These are phyloP conservation scores for Drosophila phalerata DNA, from an alignment of 2,888 invertebrate genomes.

Conservation along the genomic window DNA sequence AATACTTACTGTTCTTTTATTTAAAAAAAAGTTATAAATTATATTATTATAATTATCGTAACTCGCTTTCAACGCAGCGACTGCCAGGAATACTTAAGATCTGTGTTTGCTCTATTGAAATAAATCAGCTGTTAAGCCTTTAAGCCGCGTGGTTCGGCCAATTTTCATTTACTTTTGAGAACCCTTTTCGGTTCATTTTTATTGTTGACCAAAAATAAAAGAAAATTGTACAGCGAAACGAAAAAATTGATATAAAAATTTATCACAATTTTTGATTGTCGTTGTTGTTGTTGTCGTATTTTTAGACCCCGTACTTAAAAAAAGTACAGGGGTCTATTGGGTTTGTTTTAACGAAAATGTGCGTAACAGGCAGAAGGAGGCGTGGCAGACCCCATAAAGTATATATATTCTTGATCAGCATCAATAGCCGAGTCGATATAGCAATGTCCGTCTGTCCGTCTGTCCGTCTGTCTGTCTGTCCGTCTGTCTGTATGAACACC, in stretches of 20 bases:
- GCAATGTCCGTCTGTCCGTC: no score
- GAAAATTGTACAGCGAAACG: constrained; percentile 34
- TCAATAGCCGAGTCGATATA: no score
- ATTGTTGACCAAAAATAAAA: constrained; percentile 28
- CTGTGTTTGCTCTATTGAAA: constrained; percentile 1
- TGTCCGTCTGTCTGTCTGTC: no score
- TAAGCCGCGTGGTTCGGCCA: constrained; percentile 17
- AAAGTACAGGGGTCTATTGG: no score
- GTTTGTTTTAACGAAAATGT: no score
- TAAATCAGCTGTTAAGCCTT: constrained; percentile 28
- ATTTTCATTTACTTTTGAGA: constrained; percentile 34
- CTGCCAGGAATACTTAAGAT: background rate
- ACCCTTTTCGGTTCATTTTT: constrained; percentile 17
- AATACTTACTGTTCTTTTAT: background rate
- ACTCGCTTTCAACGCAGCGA: background rate
- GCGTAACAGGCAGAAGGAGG: no score
- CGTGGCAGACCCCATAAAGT: no score
- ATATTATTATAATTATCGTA: constrained; percentile 6
- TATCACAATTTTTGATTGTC: constrained; percentile 52
- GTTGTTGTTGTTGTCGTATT: constrained; percentile 13
- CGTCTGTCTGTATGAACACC: no score
- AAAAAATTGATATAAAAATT: constrained; percentile 63
- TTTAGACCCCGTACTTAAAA: no score
- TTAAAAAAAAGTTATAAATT: constrained; percentile 3
- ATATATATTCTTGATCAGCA: no score